phyloP scores from a whole-genome alignment of 2,797 vertebrate genomes.

The Pseudopleuronectes americanus region DNA sequence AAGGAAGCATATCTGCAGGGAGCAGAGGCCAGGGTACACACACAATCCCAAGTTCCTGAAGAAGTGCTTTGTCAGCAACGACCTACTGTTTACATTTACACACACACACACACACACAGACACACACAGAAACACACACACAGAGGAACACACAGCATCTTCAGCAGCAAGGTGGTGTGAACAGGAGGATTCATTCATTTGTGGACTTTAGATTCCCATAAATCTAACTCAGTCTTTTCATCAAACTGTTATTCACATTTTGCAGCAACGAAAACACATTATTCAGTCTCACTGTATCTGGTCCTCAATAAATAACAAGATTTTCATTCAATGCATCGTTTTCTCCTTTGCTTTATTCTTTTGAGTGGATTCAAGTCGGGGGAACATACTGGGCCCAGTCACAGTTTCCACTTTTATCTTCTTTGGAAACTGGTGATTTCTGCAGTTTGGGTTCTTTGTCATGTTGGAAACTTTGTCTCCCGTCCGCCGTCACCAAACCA shows the following conservation, averaged over 20 bases:
- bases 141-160: slow-evolving; percentile 24
- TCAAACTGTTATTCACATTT: slow-evolving; percentile 2
- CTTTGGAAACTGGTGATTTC: too few relatives aligned
- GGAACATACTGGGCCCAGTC: too few relatives aligned
- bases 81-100: slow-evolving; percentile 52
- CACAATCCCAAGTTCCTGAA: slow-evolving; percentile 66
- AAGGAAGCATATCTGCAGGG: slow-evolving; percentile 67
- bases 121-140: slow-evolving; percentile 35
- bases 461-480: too few relatives aligned
- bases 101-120: slow-evolving; percentile 34
- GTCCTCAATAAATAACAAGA: too few relatives aligned
- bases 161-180: slow-evolving; percentile 19
- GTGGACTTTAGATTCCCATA: slow-evolving; percentile 23
- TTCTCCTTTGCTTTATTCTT: too few relatives aligned
- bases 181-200: slow-evolving; percentile 19
- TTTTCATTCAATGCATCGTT: too few relatives aligned
- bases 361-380: too few relatives aligned
- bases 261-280: background rate
- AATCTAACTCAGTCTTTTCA: slow-evolving; percentile 28
- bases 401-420: too few relatives aligned
- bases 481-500: too few relatives aligned
- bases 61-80: slow-evolving; percentile 64
- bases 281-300: background rate
- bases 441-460: too few relatives aligned
- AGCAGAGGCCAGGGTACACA: slow-evolving; percentile 56